Percentiles rank a stretch among this genome's conserved stretches.
phyloP scores from a whole-genome alignment of 2,888 invertebrate species.

The Portevinia maculata region DNA sequence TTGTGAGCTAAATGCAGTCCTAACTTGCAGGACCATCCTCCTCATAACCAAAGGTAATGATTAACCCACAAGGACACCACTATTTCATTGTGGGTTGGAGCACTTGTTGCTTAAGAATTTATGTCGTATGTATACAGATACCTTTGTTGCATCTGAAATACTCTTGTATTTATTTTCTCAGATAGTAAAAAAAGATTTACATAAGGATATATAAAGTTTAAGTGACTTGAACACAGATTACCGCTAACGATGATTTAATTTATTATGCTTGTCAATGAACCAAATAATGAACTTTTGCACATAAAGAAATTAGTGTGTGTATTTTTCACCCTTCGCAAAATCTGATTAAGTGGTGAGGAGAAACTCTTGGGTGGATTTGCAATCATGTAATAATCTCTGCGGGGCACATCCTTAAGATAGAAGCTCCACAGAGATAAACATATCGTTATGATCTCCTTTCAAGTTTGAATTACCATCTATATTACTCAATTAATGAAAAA shows the following conservation, averaged over 20 bases:
- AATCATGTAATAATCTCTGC: background rate
- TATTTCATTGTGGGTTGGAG: conserved; percentile 2
- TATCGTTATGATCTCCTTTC: background rate
- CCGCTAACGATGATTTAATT: conserved; percentile 1
- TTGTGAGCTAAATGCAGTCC: conserved; percentile 39
- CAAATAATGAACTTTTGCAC: background rate
- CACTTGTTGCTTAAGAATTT: conserved; percentile 43
- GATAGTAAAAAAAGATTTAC: too few species aligned
- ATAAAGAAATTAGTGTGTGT: background rate
- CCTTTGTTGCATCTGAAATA: conserved; percentile 7
- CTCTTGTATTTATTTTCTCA: background rate
- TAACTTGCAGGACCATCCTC: conserved; percentile 36
- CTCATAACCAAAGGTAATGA: conserved; percentile 60
- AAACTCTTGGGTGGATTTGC: background rate
- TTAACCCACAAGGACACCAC: conserved; percentile 26
- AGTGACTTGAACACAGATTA: conserved; percentile 1
- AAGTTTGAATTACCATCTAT: conserved; percentile 1
- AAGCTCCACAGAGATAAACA: conserved; percentile 1
- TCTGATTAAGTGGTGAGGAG: too few species aligned
- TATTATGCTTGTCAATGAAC: background rate
- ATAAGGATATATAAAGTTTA: background rate
- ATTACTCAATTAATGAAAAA: background rate
- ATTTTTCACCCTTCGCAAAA: background rate
- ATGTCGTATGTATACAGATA: conserved; percentile 54
- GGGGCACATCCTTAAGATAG: background rate